Conservation (phyloP, 1,140 invertebrate species). For the Anagrus nilaparvatae region DNA sequence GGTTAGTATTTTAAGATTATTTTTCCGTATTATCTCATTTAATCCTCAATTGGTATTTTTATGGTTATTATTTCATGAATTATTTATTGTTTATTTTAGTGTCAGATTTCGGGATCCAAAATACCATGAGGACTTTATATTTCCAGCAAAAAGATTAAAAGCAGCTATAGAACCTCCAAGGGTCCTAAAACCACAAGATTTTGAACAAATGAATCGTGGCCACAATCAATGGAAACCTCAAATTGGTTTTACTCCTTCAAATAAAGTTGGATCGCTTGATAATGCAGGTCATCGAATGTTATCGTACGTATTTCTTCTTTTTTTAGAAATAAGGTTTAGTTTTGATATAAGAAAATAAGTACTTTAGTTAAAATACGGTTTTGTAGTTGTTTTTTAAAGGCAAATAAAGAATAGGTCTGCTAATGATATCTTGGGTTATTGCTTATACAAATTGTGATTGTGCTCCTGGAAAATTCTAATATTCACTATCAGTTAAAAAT, state of each 20-base stretch:
- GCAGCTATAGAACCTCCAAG: constrained; percentile 58
- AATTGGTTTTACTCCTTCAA: constrained; percentile 59
- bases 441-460: no score
- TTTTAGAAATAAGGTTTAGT: no score
- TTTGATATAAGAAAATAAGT: neutral
- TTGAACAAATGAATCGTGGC: constrained; percentile 54
- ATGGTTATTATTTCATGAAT: constrained; percentile 2
- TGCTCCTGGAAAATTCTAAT: no score
- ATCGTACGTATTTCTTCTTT: constrained; percentile 23
- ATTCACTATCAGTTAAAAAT: no score
- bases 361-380: no score
- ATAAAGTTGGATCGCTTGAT: constrained; percentile 51
- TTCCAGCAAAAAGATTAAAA: constrained; percentile 62
- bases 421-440: no score
- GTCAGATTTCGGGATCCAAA: constrained; percentile 72
- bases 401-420: no score
- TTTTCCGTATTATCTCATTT: neutral
- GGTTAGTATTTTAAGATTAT: constrained; percentile 31
- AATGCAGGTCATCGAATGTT: constrained; percentile 61
- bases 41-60: neutral
- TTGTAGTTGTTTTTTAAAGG: no score
- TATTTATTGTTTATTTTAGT: constrained; percentile 45
- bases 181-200: constrained; percentile 73
- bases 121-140: constrained; percentile 65
- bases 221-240: constrained; percentile 56